Base-by-base conservation (phyloP, 1,140 invertebrate genomes). In the Phortica variegata region DNA sequence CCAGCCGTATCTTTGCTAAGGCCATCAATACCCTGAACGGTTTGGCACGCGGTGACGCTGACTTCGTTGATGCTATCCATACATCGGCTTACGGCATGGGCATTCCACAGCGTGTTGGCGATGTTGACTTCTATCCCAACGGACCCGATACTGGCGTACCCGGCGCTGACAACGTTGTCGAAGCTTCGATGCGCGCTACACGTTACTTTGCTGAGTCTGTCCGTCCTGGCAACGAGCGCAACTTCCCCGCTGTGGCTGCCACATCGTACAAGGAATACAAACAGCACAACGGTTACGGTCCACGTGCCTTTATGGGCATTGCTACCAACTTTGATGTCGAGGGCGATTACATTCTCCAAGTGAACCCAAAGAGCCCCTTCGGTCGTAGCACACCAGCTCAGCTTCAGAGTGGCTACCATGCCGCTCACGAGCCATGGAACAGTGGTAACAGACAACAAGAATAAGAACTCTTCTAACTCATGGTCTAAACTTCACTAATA, bases 51-150 rank as follows among this genome's bases (percentile, higher is more conserved):
- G 69, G 53, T 16, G 84, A 85, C 70, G 83, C 83, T 2, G 72
- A 76, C 12, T 84, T 83, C 37, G 83, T 85, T 0, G 88, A 90
- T 58, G 81, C 86, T 2, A 84, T 91, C 54, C 88, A 90, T 60
- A 89, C 87, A 0, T 88, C 86, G 49, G 84, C 81, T 13, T 86
- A 86, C 1, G 82, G 84, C 40, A 83, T 88, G 63, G 88, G 88
- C 4, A 82, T 87, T 36, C 74, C 80, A 39, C 80, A 84, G 42
- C 81, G 83, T 23, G 77, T 84, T 56, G 88, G 88, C 12, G 80
- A 87, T 53, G 82, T 80, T 7, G 90, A 93, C 71, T 91, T 92
- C 78, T 92, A 84, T 65, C 87, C 87, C 0, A 92, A 93, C 72
- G 84, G 85, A 8, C 68, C 55, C 8, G 39, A 40, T 3, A 1